Evolutionary conservation across 2,113 vertebrate genomes (phyloP).

Genomic region (Elaphurus davidianus): DNA sequence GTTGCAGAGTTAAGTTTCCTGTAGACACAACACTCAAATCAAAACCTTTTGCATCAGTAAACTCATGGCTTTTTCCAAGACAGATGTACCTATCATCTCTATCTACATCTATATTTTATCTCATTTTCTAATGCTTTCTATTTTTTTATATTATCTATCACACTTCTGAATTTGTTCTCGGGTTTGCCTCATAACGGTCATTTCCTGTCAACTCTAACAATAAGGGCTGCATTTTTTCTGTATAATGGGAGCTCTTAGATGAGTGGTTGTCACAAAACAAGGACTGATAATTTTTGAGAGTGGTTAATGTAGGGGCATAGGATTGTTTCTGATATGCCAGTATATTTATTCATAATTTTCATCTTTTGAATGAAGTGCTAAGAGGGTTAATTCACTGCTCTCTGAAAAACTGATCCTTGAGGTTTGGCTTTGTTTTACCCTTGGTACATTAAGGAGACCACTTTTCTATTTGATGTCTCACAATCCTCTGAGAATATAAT

Average conservation of each 20-base stretch:
- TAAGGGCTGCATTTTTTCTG: background rate
- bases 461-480: background rate
- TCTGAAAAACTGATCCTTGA: background rate
- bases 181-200: background rate
- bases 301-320: background rate
- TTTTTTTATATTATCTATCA: background rate
- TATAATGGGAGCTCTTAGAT: background rate
- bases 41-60: background rate
- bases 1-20: background rate
- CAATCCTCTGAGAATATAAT: background rate
- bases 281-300: background rate
- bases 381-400: background rate
- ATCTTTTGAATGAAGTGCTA: background rate
- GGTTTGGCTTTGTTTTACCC: background rate
- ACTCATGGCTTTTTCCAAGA: background rate
- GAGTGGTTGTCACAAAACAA: accelerated
- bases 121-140: background rate
- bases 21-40: background rate
- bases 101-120: background rate
- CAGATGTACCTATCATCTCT: background rate
- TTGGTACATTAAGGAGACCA: background rate
- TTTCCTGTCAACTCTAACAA: background rate
- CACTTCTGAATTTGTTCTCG: background rate
- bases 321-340: background rate
- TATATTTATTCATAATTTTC: background rate